phyloP scores from a whole-genome alignment of 2,888 invertebrate genomes.

The Trissolcus brochymenae region DNA sequence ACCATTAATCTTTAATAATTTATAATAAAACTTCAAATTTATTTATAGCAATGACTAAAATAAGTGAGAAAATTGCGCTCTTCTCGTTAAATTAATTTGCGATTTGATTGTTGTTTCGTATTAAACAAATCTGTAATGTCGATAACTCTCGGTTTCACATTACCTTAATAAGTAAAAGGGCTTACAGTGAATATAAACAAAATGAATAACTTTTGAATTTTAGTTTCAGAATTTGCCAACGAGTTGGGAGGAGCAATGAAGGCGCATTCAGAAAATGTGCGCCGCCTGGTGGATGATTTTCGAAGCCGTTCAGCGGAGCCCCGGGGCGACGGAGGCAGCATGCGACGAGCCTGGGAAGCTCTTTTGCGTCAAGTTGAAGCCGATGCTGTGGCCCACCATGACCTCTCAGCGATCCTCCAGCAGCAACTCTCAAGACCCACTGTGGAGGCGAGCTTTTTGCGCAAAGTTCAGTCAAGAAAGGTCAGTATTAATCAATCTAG shows the following conservation, averaged over 20 bases:
- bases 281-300: constrained; percentile 90
- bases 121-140: no score
- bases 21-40: no score
- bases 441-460: constrained; percentile 90
- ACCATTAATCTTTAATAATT: no score
- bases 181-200: no score
- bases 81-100: no score
- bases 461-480: constrained; percentile 93
- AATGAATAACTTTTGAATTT: no score
- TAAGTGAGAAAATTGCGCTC: no score
- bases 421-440: constrained; percentile 87
- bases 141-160: no score
- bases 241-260: constrained; percentile 93
- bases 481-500: constrained; percentile 65
- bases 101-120: no score
- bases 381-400: constrained; percentile 90
- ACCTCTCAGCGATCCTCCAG: constrained; percentile 86
- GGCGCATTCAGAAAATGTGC: constrained; percentile 91
- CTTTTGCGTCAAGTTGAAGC: constrained; percentile 93
- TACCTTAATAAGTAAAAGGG: no score
- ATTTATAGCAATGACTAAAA: no score
- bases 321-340: constrained; percentile 88
- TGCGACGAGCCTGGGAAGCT: constrained; percentile 94
- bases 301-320: constrained; percentile 90
- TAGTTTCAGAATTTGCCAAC: constrained; percentile 94